phyloP scores from a whole-genome alignment of 1,140 invertebrate genomes.

The Bombus affinis region DNA sequence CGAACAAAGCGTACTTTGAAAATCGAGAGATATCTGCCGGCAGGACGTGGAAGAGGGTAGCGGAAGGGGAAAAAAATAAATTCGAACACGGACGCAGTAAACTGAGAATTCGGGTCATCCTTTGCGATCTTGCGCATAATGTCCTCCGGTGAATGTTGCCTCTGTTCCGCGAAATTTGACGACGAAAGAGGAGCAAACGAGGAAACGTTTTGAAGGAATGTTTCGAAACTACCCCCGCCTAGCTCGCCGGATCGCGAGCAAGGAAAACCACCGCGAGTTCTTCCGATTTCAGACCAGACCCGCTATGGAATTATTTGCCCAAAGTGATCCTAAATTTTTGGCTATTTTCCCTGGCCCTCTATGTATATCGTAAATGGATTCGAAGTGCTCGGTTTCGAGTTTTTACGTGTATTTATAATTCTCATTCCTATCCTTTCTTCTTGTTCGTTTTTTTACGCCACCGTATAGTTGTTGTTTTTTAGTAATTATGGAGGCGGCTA shows the following conservation, averaged over 20 bases:
- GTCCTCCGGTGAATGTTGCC: constrained; percentile 42
- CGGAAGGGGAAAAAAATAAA: constrained; percentile 10
- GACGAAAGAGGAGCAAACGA: constrained; percentile 13
- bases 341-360: neutral
- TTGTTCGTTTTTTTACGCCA: no score
- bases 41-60: neutral
- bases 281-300: neutral
- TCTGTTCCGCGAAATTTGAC: constrained; percentile 47
- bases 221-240: constrained; percentile 8
- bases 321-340: neutral
- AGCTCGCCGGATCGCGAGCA: neutral
- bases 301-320: neutral
- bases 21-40: constrained; percentile 28
- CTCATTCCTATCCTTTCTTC: no score
- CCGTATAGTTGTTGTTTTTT: no score
- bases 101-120: constrained; percentile 52
- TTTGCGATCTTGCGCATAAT: constrained; percentile 40
- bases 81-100: constrained; percentile 44
- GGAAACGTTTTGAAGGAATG: constrained; percentile 22
- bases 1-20: constrained; percentile 43
- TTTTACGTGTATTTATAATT: no score
- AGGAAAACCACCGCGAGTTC: neutral
- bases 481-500: no score
- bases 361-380: neutral
- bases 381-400: no score